Percentiles rank a stretch among this genome's conserved stretches.
Evolutionary conservation across 2,888 invertebrate genomes (phyloP).

Genomic region (Cordilura impudica): DNA sequence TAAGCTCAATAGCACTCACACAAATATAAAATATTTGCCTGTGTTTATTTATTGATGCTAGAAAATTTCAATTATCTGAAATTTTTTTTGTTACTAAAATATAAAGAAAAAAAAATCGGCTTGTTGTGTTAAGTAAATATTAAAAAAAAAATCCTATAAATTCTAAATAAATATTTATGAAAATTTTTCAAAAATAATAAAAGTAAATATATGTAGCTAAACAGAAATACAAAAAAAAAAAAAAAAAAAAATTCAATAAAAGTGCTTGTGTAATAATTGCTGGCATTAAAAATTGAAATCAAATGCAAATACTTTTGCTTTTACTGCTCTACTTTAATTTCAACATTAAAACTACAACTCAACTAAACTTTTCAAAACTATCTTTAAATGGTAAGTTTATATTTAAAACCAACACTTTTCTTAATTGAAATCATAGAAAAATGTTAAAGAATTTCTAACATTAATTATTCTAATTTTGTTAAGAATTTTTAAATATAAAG

Average conservation of each 20-base stretch:
- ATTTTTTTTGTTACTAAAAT: slow-evolving; percentile 5
- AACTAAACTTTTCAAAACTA: slow-evolving; percentile 14
- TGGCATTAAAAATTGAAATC: slow-evolving; percentile 5
- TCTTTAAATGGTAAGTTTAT: slow-evolving; percentile 43
- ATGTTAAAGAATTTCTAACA: too few relatives aligned
- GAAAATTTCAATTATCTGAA: slow-evolving; percentile 14
- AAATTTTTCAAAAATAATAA: slow-evolving; percentile 6
- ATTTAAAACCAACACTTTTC: neutral
- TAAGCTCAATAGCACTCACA: neutral
- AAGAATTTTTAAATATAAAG: too few relatives aligned
- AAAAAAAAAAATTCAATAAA: slow-evolving; percentile 9
- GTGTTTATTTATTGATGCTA: neutral
- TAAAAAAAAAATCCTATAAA: slow-evolving; percentile 6
- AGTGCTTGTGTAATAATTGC: neutral
- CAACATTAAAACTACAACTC: slow-evolving; percentile 27
- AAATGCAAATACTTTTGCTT: slow-evolving; percentile 58
- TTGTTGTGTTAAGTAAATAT: slow-evolving; percentile 40
- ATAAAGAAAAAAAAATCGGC: too few relatives aligned
- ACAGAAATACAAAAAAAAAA: neutral
- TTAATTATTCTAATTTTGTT: too few relatives aligned
- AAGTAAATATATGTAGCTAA: neutral
- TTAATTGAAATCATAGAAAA: too few relatives aligned
- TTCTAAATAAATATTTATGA: slow-evolving; percentile 11
- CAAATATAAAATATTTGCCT: neutral
- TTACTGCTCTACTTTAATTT: slow-evolving; percentile 56